Conservation (phyloP, 2,797 vertebrate genomes). For the Carapus acus region DNA sequence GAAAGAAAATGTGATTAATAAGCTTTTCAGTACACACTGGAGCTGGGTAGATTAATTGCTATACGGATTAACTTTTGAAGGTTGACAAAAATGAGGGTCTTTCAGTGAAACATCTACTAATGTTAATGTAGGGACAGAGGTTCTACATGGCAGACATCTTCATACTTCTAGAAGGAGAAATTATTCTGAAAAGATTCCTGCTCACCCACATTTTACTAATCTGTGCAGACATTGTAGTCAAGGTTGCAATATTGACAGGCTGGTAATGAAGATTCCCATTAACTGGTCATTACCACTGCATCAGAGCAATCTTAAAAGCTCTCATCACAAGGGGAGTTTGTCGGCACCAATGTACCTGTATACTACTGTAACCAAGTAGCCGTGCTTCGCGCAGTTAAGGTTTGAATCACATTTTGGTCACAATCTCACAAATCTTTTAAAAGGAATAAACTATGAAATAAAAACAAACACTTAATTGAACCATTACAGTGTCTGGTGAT, state of each 20-base stretch:
- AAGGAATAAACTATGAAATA: no score
- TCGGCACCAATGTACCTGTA: conserved; percentile 24
- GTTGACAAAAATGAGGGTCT: no score
- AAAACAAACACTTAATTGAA: no score
- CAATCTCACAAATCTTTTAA: no score
- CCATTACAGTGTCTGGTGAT: no score
- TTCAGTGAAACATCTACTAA: no score
- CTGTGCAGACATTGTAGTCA: conserved; percentile 65
- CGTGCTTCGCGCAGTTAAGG: conserved; percentile 33
- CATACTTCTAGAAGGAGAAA: conserved; percentile 29
- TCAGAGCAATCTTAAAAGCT: conserved; percentile 53
- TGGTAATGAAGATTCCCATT: conserved; percentile 66
- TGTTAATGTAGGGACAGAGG: conserved; percentile 37
- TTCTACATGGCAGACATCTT: not conserved
- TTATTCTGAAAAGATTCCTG: conserved; percentile 38
- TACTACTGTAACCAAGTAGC: conserved; percentile 13
- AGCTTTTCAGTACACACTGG: no score
- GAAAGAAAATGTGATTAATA: no score
- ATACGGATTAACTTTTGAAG: conserved; percentile 10
- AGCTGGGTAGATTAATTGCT: no score
- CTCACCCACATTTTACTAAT: conserved; percentile 47
- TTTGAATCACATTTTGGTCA: conserved; percentile 15
- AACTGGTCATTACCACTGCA: conserved; percentile 57
- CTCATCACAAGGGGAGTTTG: conserved; percentile 35
- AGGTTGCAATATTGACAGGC: conserved; percentile 59